phyloP scores from a whole-genome alignment of 2,888 invertebrate genomes.

The Acrobeloides nanus region DNA sequence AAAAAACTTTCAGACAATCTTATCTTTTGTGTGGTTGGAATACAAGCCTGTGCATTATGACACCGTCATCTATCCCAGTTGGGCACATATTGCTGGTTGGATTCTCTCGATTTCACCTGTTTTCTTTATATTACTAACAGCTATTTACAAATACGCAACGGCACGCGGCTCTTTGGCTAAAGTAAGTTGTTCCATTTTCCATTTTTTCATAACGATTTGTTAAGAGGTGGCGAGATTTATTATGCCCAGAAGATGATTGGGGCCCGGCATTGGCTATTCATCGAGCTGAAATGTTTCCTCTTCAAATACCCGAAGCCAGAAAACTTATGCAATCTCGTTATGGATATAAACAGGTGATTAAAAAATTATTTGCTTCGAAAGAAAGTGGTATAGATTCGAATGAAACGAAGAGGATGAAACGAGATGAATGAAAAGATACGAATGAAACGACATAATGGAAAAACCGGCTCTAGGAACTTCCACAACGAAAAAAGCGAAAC shows the following conservation, averaged over 20 bases:
- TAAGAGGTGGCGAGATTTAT: constrained; percentile 43
- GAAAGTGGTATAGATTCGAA: too few relatives aligned
- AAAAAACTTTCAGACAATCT: constrained; percentile 63
- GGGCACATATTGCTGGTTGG: constrained; percentile 68
- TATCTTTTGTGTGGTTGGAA: constrained; percentile 67
- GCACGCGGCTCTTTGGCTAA: constrained; percentile 46
- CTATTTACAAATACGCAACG: constrained; percentile 57
- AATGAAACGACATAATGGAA: too few relatives aligned
- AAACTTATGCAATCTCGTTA: constrained; percentile 16
- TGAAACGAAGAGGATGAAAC: constrained; percentile 11
- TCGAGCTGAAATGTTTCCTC: constrained; percentile 49
- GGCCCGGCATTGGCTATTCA: constrained; percentile 54
- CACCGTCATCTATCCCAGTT: constrained; percentile 61
- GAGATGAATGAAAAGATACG: too few relatives aligned
- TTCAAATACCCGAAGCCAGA: constrained; percentile 53
- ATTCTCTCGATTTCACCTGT: constrained; percentile 67
- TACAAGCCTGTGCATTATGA: constrained; percentile 65
- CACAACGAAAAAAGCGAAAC: too few relatives aligned
- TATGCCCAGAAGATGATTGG: constrained; percentile 53
- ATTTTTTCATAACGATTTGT: constrained; percentile 7
- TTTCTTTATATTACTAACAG: constrained; percentile 65
- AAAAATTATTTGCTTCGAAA: too few relatives aligned
- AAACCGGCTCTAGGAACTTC: neutral
- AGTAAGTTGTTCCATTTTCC: constrained; percentile 28
- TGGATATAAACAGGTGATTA: constrained; percentile 2